Base-by-base conservation (phyloP, 1,140 invertebrate genomes). In the Hypothenemus hampei region DNA sequence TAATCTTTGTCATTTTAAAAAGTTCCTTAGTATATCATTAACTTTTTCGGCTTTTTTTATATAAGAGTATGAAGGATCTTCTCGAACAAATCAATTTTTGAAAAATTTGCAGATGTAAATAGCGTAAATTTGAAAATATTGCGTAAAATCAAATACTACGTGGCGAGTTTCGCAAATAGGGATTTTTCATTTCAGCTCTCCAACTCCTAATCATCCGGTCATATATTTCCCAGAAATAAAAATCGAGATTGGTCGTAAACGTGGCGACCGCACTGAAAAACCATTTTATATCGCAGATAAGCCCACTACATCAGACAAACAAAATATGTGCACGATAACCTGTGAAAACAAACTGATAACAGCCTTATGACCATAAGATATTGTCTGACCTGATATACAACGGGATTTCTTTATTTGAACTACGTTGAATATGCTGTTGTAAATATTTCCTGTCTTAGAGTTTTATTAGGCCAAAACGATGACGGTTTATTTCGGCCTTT, bases 311-410 rank as follows among this genome's bases (percentile, higher is more conserved):
- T 57, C 45, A 57, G 54, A 41, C 54, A 57, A 57, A 57, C 54
- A 57, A 57, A 44, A 56, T 45, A 48, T 57, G 54, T 49, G 54
- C 46, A 50, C 54, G 54, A 57, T 57, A 57, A 57, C 54, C 54
- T 57, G 54, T 57, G 46, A 57, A 57, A 57, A 57, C 54, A 57
- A 57, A 49, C 45, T 50, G 54, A 57, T 57, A 57, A 57, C 23
- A 43, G 24, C 36, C 54, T 57, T 57, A 57, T 57, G 54, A 57
- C 54, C 54, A 57, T 45, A 57, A 50, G 48, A 57, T 57, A 57
- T 57, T 57, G 55, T 57, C 55, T 57, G 55, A 57, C 55, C 55
- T 57, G 55, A 57, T 57, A 57, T 57, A 57, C 55, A 47, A 57
- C 45, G 37, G 55, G 55, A 57, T 57, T 57, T 57, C 26, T 29